Percentiles rank a stretch among this genome's conserved stretches.
These are phyloP conservation scores for Poeciliopsis gracilis DNA, from an alignment of 2,797 vertebrate species.

Conservation along the genomic window DNA sequence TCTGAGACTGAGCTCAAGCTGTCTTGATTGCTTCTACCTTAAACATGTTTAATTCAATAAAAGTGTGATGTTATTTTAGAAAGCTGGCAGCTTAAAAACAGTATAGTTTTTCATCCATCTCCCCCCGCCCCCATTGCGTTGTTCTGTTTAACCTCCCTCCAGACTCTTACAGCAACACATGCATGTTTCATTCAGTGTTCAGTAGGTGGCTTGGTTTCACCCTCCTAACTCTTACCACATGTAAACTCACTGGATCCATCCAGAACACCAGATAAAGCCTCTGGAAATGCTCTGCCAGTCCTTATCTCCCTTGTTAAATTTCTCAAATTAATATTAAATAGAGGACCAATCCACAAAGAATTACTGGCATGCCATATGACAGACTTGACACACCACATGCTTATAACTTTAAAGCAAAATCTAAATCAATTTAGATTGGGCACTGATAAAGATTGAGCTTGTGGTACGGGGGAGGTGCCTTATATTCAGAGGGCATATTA, in stretches of 20 bases:
- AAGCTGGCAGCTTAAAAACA: constrained; percentile 78
- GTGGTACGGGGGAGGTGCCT: constrained; percentile 29
- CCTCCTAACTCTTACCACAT: constrained; percentile 80
- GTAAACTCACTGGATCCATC: constrained; percentile 54
- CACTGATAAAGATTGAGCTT: constrained; percentile 50
- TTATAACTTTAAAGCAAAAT: constrained; percentile 59
- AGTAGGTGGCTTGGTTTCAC: constrained; percentile 52
- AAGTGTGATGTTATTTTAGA: constrained; percentile 82
- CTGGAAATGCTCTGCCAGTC: constrained; percentile 51
- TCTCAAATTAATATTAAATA: constrained; percentile 79
- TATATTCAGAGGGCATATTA: constrained; percentile 46
- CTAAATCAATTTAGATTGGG: constrained; percentile 71
- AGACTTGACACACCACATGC: constrained; percentile 57
- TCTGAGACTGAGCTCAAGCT: constrained; percentile 38
- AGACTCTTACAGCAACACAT: constrained; percentile 77
- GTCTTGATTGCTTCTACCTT: constrained; percentile 64
- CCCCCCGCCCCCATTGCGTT: constrained; percentile 79
- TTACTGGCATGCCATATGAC: constrained; percentile 56
- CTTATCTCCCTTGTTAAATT: constrained; percentile 74
- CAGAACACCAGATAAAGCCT: constrained; percentile 59
- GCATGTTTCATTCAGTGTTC: constrained; percentile 70
- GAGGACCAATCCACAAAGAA: constrained; percentile 73
- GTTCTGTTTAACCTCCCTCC: constrained; percentile 73
- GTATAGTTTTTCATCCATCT: constrained; percentile 72
- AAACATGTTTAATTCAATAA: constrained; percentile 86